A percentile compares a stretch with the other conserved stretches of the same genome.
Evolutionary conservation across 1,140 invertebrate species (phyloP).

Genomic region (Spodoptera frugiperda): DNA sequence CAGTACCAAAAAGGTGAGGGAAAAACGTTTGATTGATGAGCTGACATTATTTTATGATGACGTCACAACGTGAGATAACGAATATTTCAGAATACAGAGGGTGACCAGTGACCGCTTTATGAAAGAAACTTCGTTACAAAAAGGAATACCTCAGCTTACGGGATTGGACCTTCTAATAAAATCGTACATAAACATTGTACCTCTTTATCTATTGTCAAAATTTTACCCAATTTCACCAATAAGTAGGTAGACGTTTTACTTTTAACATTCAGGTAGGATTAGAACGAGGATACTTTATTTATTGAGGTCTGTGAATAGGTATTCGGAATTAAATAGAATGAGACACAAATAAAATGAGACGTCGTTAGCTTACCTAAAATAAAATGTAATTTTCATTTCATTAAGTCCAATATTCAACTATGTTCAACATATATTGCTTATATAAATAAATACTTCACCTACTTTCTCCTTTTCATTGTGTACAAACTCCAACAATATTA

Average conservation of each 20-base stretch:
- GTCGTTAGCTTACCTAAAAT: too few species aligned
- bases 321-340: too few species aligned
- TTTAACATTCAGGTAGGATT: neutral
- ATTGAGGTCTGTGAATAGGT: neutral
- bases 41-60: slow-evolving; percentile 43
- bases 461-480: neutral
- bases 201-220: slow-evolving; percentile 19
- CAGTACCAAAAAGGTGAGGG: slow-evolving; percentile 26
- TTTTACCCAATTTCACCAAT: neutral
- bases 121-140: slow-evolving; percentile 25
- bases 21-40: slow-evolving; percentile 52
- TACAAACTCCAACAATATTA: neutral
- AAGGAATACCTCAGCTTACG: slow-evolving; percentile 14
- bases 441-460: too few species aligned
- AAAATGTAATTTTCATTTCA: too few species aligned
- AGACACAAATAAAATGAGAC: too few species aligned
- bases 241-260: slow-evolving; percentile 1
- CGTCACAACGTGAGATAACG: slow-evolving; percentile 46
- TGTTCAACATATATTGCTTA: too few species aligned
- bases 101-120: slow-evolving; percentile 35
- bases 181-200: neutral
- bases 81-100: slow-evolving; percentile 25
- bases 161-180: slow-evolving; percentile 24
- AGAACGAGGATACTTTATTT: neutral
- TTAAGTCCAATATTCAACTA: too few species aligned